Evolutionary conservation across 2,888 invertebrate species (phyloP).

Genomic region (Heliothis peltigera): DNA sequence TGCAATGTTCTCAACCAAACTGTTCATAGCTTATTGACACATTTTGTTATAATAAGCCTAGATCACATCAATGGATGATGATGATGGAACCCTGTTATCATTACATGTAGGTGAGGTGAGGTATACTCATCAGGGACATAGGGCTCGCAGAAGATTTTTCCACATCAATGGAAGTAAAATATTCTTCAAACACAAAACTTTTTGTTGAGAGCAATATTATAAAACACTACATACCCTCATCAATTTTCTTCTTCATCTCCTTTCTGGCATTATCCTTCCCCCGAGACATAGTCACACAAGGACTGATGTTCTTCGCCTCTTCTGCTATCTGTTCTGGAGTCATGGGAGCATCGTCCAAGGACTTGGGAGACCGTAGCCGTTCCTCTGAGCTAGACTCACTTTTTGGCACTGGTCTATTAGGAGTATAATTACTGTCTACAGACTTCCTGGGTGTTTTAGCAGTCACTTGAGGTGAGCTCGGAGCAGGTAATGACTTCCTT

Average conservation of each 20-base stretch:
- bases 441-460: slow-evolving; percentile 58
- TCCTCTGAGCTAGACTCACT: slow-evolving; percentile 83
- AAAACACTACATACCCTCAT: slow-evolving; percentile 81
- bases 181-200: no score
- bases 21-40: no score
- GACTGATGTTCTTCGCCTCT: slow-evolving; percentile 82
- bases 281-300: slow-evolving; percentile 90
- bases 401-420: slow-evolving; percentile 73
- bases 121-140: no score
- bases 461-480: slow-evolving; percentile 31
- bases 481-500: slow-evolving; percentile 49
- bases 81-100: no score
- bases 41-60: no score
- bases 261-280: slow-evolving; percentile 90
- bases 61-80: not conserved
- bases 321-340: slow-evolving; percentile 77
- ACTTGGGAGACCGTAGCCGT: slow-evolving; percentile 77
- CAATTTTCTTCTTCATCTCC: slow-evolving; percentile 87
- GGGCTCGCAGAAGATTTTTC: no score
- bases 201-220: no score
- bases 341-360: slow-evolving; percentile 52
- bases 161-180: no score
- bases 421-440: slow-evolving; percentile 65
- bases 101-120: no score
- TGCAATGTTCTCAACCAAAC: no score